A percentile compares a stretch with the other conserved stretches of the same genome.
Conservation (phyloP, 2,888 invertebrate genomes). For the Xanthia icteritia region DNA sequence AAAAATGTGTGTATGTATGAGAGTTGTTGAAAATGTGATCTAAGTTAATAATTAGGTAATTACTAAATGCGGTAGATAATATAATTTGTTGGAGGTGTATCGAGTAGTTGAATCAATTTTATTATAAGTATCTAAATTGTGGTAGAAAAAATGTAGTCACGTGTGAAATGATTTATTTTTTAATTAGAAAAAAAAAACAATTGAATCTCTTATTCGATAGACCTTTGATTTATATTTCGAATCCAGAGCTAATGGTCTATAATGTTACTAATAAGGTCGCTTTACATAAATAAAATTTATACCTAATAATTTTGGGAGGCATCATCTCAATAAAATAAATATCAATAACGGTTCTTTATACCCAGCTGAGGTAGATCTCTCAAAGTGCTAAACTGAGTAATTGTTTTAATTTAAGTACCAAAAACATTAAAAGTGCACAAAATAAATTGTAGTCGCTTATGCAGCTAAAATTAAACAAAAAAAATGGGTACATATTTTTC, state of each 20-base stretch:
- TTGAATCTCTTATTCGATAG: slow-evolving; percentile 36
- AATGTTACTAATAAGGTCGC: slow-evolving; percentile 66
- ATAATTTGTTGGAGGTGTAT: slow-evolving; percentile 45
- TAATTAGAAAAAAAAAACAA: slow-evolving; percentile 4
- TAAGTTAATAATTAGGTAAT: slow-evolving; percentile 80
- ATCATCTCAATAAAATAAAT: slow-evolving; percentile 55
- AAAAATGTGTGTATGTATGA: slow-evolving; percentile 77
- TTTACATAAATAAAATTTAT: slow-evolving; percentile 61
- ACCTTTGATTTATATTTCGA: slow-evolving; percentile 50
- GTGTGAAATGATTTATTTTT: slow-evolving; percentile 27
- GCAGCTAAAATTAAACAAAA: slow-evolving; percentile 31
- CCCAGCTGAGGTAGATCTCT: slow-evolving; percentile 44
- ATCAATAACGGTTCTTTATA: slow-evolving; percentile 14
- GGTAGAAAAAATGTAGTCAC: slow-evolving; percentile 34
- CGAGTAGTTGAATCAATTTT: slow-evolving; percentile 38
- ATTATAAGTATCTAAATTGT: slow-evolving; percentile 27
- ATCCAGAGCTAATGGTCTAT: slow-evolving; percentile 50
- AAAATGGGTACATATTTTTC: slow-evolving; percentile 49
- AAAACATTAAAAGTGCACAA: slow-evolving; percentile 10
- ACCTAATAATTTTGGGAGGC: slow-evolving; percentile 67
- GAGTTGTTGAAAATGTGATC: slow-evolving; percentile 84
- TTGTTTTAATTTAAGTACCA: slow-evolving; percentile 23
- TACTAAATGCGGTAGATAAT: slow-evolving; percentile 67
- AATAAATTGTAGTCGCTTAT: slow-evolving; percentile 18
- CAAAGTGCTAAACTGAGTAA: slow-evolving; percentile 38